Evolutionary conservation across 1,140 invertebrate genomes (phyloP), one percentile per base, ranked within the genome.

Genomic region (Zaprionus camerounensis): DNA sequence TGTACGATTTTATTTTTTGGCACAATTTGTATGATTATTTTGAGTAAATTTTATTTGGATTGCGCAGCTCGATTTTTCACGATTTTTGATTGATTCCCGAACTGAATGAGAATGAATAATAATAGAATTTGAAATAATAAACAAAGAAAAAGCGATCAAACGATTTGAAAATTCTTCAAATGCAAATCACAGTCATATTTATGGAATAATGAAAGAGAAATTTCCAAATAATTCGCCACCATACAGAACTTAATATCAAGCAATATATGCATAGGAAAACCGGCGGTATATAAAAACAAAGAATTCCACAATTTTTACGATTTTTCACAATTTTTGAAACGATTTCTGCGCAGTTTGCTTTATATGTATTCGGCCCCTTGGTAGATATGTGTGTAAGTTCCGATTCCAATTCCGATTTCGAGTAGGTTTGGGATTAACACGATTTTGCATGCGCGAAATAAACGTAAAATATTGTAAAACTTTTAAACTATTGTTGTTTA

Each of bases 401-500:
- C 36, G 36, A 38, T 38, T 38, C 38, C 15, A 2, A n/a, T 46
- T 9, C 7, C 41, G 41, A 46, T 46, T 17, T 3, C 41, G n/a
- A 46, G 17, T 46, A 17, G 9, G n/a, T 46, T 46, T 17, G n/a
- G 5, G 46, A 51, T 51, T 24, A 51, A 49, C 11, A 5, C 38
- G 15, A 41, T 41, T 41, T 41, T n/a, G 38, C 2, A 6, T 41
- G 7, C 24, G 20, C 53, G 22, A 55, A 24, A 26, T 24, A 49
- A 34, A 49, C 22, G 53, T 56, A 46, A 31, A 67, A 38, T 59
- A 59, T 84, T 65, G 71, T 66, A 85, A 53, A 85, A 84, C 64
- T 81, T 77, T 62, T 81, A 57, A 81, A 85, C 61, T 74, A 72
- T 85, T 84, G 69, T 78, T 85, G 63, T 86, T 76, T 78, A 84